Evolutionary conservation across 2,797 vertebrate genomes (phyloP), one percentile per base, ranked within the genome.

Genomic region (Tragelaphus eurycerus): DNA sequence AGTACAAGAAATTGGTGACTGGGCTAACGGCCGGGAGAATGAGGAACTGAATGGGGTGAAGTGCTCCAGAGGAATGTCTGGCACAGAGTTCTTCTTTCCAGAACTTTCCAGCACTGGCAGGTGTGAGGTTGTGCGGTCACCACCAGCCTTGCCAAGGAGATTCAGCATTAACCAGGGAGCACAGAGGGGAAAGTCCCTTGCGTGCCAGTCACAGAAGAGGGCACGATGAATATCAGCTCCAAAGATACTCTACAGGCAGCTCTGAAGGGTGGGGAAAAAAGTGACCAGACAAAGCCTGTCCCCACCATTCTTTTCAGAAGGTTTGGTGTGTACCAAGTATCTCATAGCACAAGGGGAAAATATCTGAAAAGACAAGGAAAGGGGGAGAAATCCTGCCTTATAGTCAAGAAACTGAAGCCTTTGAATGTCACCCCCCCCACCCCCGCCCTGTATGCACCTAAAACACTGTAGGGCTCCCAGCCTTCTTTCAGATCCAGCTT

Each of bases 101-200:
- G 98, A 98, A 98, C 98, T 98, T 98, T 98, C 98, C 98, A 98
- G 88, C 57, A 88, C 98, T 98, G 98, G 98, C 98, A 98, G 98
- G 98, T 98, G 98, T 98, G 98, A 98, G 97, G 98, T n/a, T 96
- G 95, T 98, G 98, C 97, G 97, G 98, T 98, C 98, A 96, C 98
- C 16, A 21, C 95, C 97, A 94, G 86, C 76, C 96, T 2, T 92
- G 98, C 98, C 98, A 98, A 97, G 95, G 98, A 98, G 98, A 98
- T 92, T 98, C 90, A 86, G 95, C 85, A 95, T 96, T 98, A 95
- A 98, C 97, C 96, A 97, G 95, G 0, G 92, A 97, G 96, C 54
- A 84, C 29, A 89, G 71, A 97, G 96, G 96, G 98, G 98, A 93
- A 98, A 98, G 98, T 98, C 98, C 97, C 98, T 97, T 91, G 96